phyloP scores from a whole-genome alignment of 2,888 invertebrate species.

The Oscheius sp. region DNA sequence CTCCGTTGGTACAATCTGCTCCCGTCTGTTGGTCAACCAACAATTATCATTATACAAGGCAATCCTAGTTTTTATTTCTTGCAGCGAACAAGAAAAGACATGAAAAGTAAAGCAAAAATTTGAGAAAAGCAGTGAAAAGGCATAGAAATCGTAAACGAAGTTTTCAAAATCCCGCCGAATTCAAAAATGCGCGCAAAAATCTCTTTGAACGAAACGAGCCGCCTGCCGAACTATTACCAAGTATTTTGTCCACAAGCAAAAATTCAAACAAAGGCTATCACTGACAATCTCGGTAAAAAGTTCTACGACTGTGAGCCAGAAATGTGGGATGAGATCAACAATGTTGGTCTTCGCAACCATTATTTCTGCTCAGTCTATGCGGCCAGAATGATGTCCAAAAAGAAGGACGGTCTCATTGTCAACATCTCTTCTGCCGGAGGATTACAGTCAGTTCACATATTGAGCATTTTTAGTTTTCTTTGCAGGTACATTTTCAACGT shows the following conservation, averaged over 20 bases:
- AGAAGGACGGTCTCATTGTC: conserved; percentile 75
- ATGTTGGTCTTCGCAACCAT: conserved; percentile 75
- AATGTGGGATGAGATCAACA: conserved; percentile 76
- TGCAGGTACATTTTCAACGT: conserved; percentile 75
- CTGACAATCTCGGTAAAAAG: conserved; percentile 63
- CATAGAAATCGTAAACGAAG: too few species aligned
- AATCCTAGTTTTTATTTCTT: too few species aligned
- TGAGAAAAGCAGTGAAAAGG: too few species aligned
- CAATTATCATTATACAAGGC: too few species aligned
- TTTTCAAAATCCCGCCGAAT: too few species aligned
- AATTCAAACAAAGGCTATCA: conserved; percentile 43
- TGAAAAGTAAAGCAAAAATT: too few species aligned
- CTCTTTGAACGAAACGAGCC: too few species aligned
- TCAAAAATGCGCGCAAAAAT: not conserved
- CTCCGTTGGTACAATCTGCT: too few species aligned
- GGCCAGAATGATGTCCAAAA: conserved; percentile 66
- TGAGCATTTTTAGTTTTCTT: not conserved
- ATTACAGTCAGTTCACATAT: conserved; percentile 48
- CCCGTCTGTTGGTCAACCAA: too few species aligned
- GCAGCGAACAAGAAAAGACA: too few species aligned
- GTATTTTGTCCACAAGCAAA: too few species aligned
- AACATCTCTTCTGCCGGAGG: conserved; percentile 75
- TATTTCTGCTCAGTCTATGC: conserved; percentile 75
- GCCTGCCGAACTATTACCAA: too few species aligned
- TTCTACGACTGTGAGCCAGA: conserved; percentile 74